Conservation (phyloP, 1,140 invertebrate species). For the Brachionus rubens region DNA sequence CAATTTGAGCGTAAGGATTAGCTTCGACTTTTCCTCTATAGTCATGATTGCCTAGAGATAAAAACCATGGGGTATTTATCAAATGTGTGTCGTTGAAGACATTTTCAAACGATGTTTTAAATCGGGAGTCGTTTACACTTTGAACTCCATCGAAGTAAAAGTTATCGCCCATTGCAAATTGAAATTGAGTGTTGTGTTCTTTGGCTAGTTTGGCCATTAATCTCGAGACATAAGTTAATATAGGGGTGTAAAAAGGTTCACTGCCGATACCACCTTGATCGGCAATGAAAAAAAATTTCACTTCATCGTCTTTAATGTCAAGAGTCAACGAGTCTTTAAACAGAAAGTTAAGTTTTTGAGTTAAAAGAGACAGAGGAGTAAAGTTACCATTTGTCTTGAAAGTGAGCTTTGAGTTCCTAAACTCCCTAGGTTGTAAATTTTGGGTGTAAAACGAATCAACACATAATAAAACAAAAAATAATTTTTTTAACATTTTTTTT, state of each 20-base stretch:
- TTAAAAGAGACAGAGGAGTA: not conserved
- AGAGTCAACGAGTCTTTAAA: not conserved
- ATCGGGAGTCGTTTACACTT: slow-evolving; percentile 24
- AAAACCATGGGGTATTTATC: slow-evolving; percentile 14
- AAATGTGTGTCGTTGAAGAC: not conserved
- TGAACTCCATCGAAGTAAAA: slow-evolving; percentile 47
- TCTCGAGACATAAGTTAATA: slow-evolving; percentile 54
- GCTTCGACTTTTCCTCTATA: not conserved
- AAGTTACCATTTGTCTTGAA: slow-evolving; percentile 20
- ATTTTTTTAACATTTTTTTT: not conserved
- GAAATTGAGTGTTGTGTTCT: slow-evolving; percentile 52
- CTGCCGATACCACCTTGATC: slow-evolving; percentile 59
- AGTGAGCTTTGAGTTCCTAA: not conserved
- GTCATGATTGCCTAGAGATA: slow-evolving; percentile 32
- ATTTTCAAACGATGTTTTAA: slow-evolving; percentile 28
- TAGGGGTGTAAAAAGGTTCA: slow-evolving; percentile 54
- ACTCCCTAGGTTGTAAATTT: not conserved
- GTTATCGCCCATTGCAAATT: slow-evolving; percentile 53
- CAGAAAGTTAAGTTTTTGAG: not conserved
- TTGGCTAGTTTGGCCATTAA: slow-evolving; percentile 54
- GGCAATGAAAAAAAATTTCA: slow-evolving; percentile 53
- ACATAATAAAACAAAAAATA: not conserved
- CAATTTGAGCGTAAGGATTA: slow-evolving; percentile 23
- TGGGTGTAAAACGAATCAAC: not conserved
- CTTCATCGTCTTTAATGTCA: not conserved